Base-by-base conservation (phyloP, 2,888 invertebrate genomes). In the Drosophila nr. perissopoda region DNA sequence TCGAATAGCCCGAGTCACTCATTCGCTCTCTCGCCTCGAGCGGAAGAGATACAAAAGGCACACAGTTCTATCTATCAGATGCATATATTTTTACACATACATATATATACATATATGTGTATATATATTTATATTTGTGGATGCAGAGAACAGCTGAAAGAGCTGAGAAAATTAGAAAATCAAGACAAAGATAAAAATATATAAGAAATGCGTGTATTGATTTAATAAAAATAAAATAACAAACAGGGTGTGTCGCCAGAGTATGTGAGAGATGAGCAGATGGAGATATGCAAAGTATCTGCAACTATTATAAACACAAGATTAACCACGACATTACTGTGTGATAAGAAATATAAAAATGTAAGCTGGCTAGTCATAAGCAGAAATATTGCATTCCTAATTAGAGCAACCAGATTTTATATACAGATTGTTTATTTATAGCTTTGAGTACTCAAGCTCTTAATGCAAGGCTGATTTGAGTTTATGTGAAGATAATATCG, bases 181-280 rank as follows among this genome's bases (percentile, higher is more conserved):
- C 61, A 81, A 89, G 84, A 84, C 72, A 87, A 79, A 89, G 87
- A 85, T 89, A 85, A 82, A 85, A 82, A 84, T 84, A 89, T 89
- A 85, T 87, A 87, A 80, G 86, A 83, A 87, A 89, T 85, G 81
- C 79, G 81, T 77, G 73, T 83, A 87, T 87, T 88, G 90, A 87
- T 89, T 87, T 89, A 85, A 87, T 87, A 83, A 73, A 85, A 87
- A 83, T 78, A 81, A 78, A 78, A 72, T 69, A 68, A 75, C 65
- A 78, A 64, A 78, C 83, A 89, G 86, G 88, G 90, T 78, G 83
- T 52, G 21, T 56, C 27, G 13, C 16, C 45, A 33, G 3, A 33
- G 18, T 36, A 52, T 52, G 13, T 29, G 34, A 36, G 49, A 34
- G 25, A 58, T 61, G 29, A 27, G 34, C 38, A 34, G 2, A 59